A percentile compares a stretch with the other conserved stretches of the same genome.
phyloP scores from a whole-genome alignment of 2,888 invertebrate genomes.

The Dryomyza anilis region DNA sequence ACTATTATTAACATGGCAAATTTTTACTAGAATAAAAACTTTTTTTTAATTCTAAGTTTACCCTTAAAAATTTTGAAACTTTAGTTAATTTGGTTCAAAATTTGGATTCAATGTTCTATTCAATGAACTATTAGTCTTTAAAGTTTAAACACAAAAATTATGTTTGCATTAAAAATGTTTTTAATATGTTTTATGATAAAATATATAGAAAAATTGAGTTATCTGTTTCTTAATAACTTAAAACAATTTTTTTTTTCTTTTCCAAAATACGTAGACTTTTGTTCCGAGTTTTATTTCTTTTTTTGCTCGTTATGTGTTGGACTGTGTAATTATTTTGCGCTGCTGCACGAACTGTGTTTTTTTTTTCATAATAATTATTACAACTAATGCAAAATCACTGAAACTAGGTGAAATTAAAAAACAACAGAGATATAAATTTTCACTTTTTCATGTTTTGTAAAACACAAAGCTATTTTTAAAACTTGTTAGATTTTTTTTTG shows the following conservation, averaged over 20 bases:
- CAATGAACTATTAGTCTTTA: too few relatives aligned
- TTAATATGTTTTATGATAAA: too few relatives aligned
- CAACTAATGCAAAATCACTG: background rate
- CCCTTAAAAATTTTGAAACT: too few relatives aligned
- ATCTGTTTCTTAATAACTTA: background rate
- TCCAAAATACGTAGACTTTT: background rate
- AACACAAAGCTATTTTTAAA: background rate
- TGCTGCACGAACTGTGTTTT: slow-evolving; percentile 14
- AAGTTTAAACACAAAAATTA: too few relatives aligned
- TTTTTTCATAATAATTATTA: background rate
- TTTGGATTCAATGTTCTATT: too few relatives aligned
- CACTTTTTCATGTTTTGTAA: background rate
- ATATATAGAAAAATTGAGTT: too few relatives aligned
- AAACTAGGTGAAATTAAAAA: background rate
- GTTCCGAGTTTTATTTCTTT: background rate
- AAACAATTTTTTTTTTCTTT: background rate
- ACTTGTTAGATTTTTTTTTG: background rate
- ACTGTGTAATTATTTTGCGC: slow-evolving; percentile 14
- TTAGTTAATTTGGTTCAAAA: too few relatives aligned
- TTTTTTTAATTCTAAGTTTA: too few relatives aligned
- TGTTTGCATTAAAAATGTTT: too few relatives aligned
- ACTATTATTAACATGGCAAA: too few relatives aligned
- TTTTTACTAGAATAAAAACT: too few relatives aligned
- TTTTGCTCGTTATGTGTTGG: too few relatives aligned
- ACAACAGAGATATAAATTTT: background rate